These are phyloP conservation scores for Xyliphius kryptos DNA, from an alignment of 2,113 vertebrate genomes.

Conservation along the genomic window DNA sequence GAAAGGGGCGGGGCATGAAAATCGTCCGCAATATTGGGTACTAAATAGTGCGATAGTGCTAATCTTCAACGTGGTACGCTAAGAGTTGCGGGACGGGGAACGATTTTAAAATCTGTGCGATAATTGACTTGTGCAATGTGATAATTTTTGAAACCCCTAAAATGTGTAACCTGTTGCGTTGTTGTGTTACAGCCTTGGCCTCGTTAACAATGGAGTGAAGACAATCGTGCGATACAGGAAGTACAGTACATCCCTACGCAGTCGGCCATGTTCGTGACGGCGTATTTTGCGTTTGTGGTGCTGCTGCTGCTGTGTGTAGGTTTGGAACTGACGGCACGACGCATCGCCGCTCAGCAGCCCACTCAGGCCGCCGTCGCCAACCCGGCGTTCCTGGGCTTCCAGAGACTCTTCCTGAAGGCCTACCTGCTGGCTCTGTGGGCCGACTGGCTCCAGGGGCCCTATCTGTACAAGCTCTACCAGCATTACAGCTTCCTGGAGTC, in stretches of 20 bases:
- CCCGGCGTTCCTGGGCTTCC: slow-evolving; percentile 79
- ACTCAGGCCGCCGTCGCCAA: slow-evolving; percentile 63
- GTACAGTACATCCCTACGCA: neutral
- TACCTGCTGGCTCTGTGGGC: slow-evolving; percentile 84
- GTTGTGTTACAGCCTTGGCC: neutral
- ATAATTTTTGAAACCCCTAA: too few relatives aligned
- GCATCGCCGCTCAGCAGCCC: slow-evolving; percentile 54
- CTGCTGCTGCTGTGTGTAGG: slow-evolving; percentile 69
- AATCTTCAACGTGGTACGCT: too few relatives aligned
- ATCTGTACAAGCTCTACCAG: slow-evolving; percentile 88
- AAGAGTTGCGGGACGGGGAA: too few relatives aligned
- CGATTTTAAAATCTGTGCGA: too few relatives aligned
- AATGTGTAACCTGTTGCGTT: too few relatives aligned
- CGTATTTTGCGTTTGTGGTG: slow-evolving; percentile 70
- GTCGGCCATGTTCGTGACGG: slow-evolving; percentile 75
- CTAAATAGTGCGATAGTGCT: too few relatives aligned
- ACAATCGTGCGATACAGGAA: neutral
- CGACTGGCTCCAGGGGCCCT: slow-evolving; percentile 91
- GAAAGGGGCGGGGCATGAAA: too few relatives aligned
- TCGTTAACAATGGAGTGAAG: neutral
- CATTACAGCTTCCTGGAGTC: slow-evolving; percentile 90
- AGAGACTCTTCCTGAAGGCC: slow-evolving; percentile 72
- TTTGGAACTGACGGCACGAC: slow-evolving; percentile 77
- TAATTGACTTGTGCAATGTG: too few relatives aligned
- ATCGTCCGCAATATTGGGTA: too few relatives aligned